Evolutionary conservation across 2,888 invertebrate genomes (phyloP), one percentile per base, ranked within the genome.

Genomic region (Drosophila austrosaltans): DNA sequence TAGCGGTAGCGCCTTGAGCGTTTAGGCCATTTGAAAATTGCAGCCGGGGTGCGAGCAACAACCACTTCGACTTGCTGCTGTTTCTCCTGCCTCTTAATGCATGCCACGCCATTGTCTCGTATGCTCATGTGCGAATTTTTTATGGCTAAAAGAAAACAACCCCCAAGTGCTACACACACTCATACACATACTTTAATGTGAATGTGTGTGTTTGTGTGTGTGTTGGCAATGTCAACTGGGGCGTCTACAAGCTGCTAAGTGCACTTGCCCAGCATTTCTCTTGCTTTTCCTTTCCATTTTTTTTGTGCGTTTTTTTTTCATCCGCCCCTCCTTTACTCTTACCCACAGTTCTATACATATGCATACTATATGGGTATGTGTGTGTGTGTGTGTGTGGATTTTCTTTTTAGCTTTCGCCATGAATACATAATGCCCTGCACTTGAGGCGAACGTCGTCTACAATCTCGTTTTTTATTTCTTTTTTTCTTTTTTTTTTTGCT

Each of bases 21-120:
- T 87, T 83, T 87, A 78, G 78, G 87, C 87, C 83, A 83, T 83
- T 83, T 83, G 83, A 83, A 83, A 83, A 84, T 87, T 83, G 87
- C 84, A 83, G 84, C 66, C 65, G 53, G 48, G 72, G 69, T 66
- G 70, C 74, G 66, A 65, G 54, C 69, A 65, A 64, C 81, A 72
- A 81, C 80, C 75, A 79, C 83, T 84, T 74, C 74, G 77, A 62
- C 42, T 67, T 53, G 40, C 40, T 60, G 40, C 79, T 60, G 44
- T 10, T 48, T 16, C 44, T 48, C 22, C 25, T 61, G 63, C 53
- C 71, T 59, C 39, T 59, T 40, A 48, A 44, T 62, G 67, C 59
- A 44, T 62, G 67, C 59, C 54, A 40, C 75, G 82, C 79, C 82
- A 80, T 82, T 86, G 81, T 80, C 82, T 77, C 57, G 75, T 67